Evolutionary conservation across 2,113 vertebrate species (phyloP).

Genomic region (Nibea coibor): DNA sequence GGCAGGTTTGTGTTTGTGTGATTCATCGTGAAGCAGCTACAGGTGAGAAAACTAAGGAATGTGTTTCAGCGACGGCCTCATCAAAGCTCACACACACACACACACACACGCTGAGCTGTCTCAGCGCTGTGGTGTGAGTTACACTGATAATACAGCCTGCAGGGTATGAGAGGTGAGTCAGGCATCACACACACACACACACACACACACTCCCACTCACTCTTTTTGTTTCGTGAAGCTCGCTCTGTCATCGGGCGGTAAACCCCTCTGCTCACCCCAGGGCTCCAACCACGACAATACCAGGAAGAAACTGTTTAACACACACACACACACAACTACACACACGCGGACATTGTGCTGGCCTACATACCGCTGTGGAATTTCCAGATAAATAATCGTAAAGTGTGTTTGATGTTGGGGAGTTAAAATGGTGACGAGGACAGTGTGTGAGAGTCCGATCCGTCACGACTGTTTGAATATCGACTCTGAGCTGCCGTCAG

Average conservation of each 20-base stretch:
- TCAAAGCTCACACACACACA: constrained; percentile 43
- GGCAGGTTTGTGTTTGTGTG: constrained; percentile 9
- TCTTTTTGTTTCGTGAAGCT: constrained; percentile 35
- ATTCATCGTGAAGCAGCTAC: constrained; percentile 26
- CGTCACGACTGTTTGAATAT: too few species aligned
- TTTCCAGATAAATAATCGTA: constrained; percentile 8
- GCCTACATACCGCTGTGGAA: constrained; percentile 9
- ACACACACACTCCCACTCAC: constrained; percentile 53
- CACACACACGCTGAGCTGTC: constrained; percentile 21
- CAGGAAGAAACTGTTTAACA: constrained; percentile 60
- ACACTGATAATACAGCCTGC: constrained; percentile 42
- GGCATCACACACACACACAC: constrained; percentile 34
- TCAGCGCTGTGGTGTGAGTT: constrained; percentile 54
- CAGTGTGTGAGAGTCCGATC: background rate
- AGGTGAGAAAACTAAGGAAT: constrained; percentile 34
- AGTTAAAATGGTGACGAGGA: background rate
- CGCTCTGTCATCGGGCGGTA: constrained; percentile 32
- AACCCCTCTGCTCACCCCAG: constrained; percentile 38
- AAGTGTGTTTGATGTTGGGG: background rate
- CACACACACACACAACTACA: constrained; percentile 28
- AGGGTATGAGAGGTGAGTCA: constrained; percentile 62
- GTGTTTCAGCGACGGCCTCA: constrained; percentile 15
- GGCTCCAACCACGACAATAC: constrained; percentile 58
- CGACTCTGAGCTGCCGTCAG: too few species aligned
- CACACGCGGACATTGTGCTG: constrained; percentile 3